Base-by-base conservation (phyloP, 2,113 vertebrate species). In the Apodemus speciosus region DNA sequence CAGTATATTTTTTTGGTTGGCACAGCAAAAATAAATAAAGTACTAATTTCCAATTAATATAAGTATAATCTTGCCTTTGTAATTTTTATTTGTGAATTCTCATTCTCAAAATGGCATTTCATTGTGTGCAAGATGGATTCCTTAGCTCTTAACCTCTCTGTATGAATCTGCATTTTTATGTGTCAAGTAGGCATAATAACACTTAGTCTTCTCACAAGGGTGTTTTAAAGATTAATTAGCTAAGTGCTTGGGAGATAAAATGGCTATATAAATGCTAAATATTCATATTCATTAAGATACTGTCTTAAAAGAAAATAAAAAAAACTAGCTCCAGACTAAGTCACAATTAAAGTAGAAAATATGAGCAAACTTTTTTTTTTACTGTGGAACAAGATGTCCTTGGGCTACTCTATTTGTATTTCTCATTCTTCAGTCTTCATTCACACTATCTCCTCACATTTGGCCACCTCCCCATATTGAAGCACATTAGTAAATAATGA, bases 141-240 rank as follows among this genome's bases (percentile, higher is more conserved):
- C 87, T n/a, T 83, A 92, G 11, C 27, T 56, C 15, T 85, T 95
- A 92, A 91, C 68, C 53, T 93, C 58, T 91, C 60, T 86, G 40
- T 77, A 43, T 87, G 49, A 93, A 62, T 72, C 51, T 56, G 23
- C 46, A 91, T 85, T 85, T 89, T 92, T 81, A 94, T 83, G 60
- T 83, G 60, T 92, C 88, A 88, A 81, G 62, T 49, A 88, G 77
- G 71, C 64, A 69, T 83, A 92, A 93, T 95, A 94, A 90, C 60
- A 93, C 64, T 88, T 90, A 58, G 16, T 69, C 58, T 88, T 92
- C 66, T 89, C 87, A 91, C 53, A 69, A 90, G 83, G 62, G 84
- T 92, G 58, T 84, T 89, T 92, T 95, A 95, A 96, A 89, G 64
- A 92, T 93, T 92, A 97, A 94, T 88, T 89, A 77, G 49, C 18